phyloP scores from a whole-genome alignment of 2,888 invertebrate species.

The Limnephilus rhombicus region DNA sequence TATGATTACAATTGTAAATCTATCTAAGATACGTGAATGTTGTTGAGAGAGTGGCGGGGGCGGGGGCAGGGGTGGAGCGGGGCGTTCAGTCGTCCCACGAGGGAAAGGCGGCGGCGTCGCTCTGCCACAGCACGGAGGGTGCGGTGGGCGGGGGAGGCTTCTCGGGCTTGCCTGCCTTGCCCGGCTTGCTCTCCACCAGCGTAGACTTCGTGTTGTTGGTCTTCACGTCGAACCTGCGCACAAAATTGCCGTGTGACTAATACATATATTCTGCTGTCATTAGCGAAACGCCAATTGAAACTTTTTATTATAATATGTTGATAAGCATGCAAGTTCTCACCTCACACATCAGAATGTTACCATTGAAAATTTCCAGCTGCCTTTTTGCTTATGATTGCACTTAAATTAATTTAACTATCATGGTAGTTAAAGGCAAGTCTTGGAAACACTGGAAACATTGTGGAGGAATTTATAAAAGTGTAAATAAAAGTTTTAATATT shows the following conservation, averaged over 20 bases:
- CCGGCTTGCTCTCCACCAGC: conserved; percentile 74
- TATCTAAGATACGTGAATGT: conserved; percentile 51
- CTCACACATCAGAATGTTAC: too few species aligned
- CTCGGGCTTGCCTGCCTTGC: conserved; percentile 67
- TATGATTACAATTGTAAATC: conserved; percentile 48
- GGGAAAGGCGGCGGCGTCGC: conserved; percentile 68
- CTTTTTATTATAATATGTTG: too few species aligned
- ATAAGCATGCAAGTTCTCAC: too few species aligned
- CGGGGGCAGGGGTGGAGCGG: not conserved
- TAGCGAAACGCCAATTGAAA: too few species aligned
- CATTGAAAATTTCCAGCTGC: too few species aligned
- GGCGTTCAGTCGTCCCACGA: conserved; percentile 72
- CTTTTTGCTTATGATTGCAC: too few species aligned
- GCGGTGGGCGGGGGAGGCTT: conserved; percentile 5
- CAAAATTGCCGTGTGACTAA: not conserved
- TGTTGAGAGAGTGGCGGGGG: not conserved
- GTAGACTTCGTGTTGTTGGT: conserved; percentile 73
- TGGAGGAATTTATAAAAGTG: too few species aligned
- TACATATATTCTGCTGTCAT: not conserved
- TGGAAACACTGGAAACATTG: too few species aligned
- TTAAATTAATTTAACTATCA: too few species aligned
- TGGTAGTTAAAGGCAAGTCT: not conserved
- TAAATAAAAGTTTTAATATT: too few species aligned
- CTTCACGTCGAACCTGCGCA: conserved; percentile 72
- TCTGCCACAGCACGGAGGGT: conserved; percentile 67